These are phyloP conservation scores for Luffia ferchaultella DNA, from an alignment of 2,888 invertebrate species.

Conservation along the genomic window DNA sequence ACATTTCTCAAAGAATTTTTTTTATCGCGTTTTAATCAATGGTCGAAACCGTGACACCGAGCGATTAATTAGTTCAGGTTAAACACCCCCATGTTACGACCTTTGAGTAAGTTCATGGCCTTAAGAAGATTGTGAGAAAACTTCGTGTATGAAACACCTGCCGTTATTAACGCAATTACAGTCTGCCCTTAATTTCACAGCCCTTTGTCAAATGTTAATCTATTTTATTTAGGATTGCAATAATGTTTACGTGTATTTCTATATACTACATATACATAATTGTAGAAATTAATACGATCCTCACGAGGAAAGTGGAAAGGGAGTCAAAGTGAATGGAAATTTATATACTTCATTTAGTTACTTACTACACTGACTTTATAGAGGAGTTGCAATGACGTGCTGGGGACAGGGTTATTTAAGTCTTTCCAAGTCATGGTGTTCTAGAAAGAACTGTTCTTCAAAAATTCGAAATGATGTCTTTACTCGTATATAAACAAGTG, in stretches of 20 bases:
- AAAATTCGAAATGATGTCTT: no score
- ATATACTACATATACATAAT: no score
- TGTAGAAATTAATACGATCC: background rate
- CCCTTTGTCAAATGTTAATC: background rate
- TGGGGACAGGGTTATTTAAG: no score
- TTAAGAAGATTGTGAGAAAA: background rate
- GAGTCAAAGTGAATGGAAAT: background rate
- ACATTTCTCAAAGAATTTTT: background rate
- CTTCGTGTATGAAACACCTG: background rate
- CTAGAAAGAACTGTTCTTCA: no score
- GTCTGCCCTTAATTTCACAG: background rate
- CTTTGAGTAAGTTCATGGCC: background rate
- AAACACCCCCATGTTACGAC: background rate
- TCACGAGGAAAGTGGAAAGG: background rate
- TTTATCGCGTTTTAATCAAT: background rate
- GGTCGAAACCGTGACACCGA: background rate
- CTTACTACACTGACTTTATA: no score
- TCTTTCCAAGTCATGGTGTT: no score
- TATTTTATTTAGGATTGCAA: background rate
- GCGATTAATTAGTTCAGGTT: background rate
- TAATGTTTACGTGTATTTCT: background rate
- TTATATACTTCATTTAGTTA: no score
- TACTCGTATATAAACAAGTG: background rate
- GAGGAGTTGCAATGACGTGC: no score
- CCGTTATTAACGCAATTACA: background rate